Percentiles rank a stretch among this genome's conserved stretches.
These are phyloP conservation scores for Colostygia pectinataria DNA, from an alignment of 2,888 invertebrate species.

Conservation along the genomic window DNA sequence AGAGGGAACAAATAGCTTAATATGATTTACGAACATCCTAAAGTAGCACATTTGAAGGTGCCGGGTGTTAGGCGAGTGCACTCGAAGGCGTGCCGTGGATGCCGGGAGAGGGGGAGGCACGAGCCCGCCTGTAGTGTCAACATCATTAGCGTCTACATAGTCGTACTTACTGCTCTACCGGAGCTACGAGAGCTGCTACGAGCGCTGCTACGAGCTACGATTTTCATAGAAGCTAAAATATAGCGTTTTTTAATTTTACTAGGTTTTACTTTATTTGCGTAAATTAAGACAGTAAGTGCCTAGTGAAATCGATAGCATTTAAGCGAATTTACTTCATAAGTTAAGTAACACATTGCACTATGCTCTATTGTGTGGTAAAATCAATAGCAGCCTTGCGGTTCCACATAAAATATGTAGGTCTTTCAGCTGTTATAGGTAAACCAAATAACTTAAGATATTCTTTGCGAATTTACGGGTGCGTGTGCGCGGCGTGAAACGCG, in stretches of 20 bases:
- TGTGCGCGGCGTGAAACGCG: no score
- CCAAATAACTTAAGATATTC: no score
- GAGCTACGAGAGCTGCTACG: slow-evolving; percentile 60
- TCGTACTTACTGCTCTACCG: slow-evolving; percentile 50
- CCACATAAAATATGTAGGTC: slow-evolving; percentile 48
- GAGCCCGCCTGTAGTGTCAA: slow-evolving; percentile 73
- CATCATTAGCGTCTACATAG: slow-evolving; percentile 72
- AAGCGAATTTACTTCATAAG: slow-evolving; percentile 11
- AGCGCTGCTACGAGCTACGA: slow-evolving; percentile 32
- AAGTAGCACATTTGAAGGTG: slow-evolving; percentile 53
- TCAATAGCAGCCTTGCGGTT: slow-evolving; percentile 56
- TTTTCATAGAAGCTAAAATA: slow-evolving; percentile 30
- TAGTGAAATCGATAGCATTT: no score
- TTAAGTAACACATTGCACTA: slow-evolving; percentile 37
- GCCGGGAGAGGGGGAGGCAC: slow-evolving; percentile 44
- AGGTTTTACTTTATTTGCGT: no score
- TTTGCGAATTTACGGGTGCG: no score
- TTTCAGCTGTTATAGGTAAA: slow-evolving; percentile 28
- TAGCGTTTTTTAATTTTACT: no score
- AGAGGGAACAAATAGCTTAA: slow-evolving; percentile 43
- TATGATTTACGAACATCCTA: slow-evolving; percentile 52
- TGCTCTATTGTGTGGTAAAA: slow-evolving; percentile 48
- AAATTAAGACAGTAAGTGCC: no score
- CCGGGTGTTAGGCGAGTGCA: slow-evolving; percentile 50
- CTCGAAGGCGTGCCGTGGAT: slow-evolving; percentile 41